Evolutionary conservation across 2,797 vertebrate species (phyloP).

Genomic region (Euthynnus affinis): DNA sequence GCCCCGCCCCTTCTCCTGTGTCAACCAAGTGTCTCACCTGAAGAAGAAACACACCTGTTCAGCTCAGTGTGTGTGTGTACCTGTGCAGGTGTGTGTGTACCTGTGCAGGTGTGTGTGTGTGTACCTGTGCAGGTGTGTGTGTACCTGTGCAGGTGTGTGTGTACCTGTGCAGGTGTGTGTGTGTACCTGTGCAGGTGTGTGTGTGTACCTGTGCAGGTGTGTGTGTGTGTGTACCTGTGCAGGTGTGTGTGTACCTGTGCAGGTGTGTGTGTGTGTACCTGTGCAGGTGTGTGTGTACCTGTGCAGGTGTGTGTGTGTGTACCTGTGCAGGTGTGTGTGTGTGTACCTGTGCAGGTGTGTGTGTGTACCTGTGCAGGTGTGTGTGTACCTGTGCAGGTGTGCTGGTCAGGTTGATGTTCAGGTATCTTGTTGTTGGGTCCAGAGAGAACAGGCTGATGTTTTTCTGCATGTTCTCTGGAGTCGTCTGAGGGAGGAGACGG

Average conservation of each 20-base stretch:
- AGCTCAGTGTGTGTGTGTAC: not conserved
- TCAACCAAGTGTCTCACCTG: slow-evolving; percentile 94
- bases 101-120: not conserved
- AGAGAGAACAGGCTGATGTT: slow-evolving; percentile 94
- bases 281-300: slow-evolving; percentile 2
- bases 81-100: not conserved
- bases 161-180: not conserved
- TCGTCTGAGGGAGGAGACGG: slow-evolving; percentile 94
- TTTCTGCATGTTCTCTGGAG: slow-evolving; percentile 96
- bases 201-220: slow-evolving; percentile 89
- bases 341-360: not conserved
- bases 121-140: not conserved
- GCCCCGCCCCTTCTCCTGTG: slow-evolving; percentile 88
- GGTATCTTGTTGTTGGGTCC: slow-evolving; percentile 93
- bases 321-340: not conserved
- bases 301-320: not conserved
- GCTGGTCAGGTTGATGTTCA: slow-evolving; percentile 90
- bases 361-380: not conserved
- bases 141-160: slow-evolving; percentile 48
- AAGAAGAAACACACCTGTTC: not conserved
- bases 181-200: slow-evolving; percentile 89
- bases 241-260: slow-evolving; percentile 69
- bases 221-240: slow-evolving; percentile 86
- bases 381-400: slow-evolving; percentile 90
- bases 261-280: slow-evolving; percentile 5